These are phyloP conservation scores for Lasioglossum malachurum DNA, from an alignment of 2,888 invertebrate species.

Conservation along the genomic window DNA sequence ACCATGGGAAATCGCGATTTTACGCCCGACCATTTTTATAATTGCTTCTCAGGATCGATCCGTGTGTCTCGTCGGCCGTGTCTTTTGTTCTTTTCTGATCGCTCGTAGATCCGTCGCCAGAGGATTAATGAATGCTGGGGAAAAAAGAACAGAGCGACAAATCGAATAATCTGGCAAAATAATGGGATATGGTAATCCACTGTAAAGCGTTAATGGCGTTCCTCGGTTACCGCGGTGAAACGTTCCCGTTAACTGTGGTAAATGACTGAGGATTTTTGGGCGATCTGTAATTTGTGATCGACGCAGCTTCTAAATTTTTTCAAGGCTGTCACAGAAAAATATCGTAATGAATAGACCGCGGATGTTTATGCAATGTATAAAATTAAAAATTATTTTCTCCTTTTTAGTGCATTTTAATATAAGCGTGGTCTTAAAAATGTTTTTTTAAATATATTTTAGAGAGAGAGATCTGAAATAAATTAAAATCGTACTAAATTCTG, in stretches of 20 bases:
- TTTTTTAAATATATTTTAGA: no score
- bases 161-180: slow-evolving; percentile 16
- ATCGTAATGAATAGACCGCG: no score
- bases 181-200: slow-evolving; percentile 14
- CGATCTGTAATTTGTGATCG: no score
- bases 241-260: slow-evolving; percentile 3
- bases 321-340: no score
- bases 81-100: slow-evolving; percentile 11
- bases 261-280: no score
- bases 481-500: no score
- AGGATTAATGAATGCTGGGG: slow-evolving; percentile 4
- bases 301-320: neutral
- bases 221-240: neutral
- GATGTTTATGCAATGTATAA: no score
- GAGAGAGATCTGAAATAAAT: no score
- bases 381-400: no score
- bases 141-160: slow-evolving; percentile 11
- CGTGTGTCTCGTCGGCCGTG: neutral
- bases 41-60: neutral
- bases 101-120: neutral
- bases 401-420: no score
- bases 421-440: no score
- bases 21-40: neutral
- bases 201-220: slow-evolving; percentile 10
- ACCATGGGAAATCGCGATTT: slow-evolving; percentile 50